Evolutionary conservation across 2,888 invertebrate species (phyloP), one percentile per base, ranked within the genome.

Genomic region (Agonopterix alstromeriana): DNA sequence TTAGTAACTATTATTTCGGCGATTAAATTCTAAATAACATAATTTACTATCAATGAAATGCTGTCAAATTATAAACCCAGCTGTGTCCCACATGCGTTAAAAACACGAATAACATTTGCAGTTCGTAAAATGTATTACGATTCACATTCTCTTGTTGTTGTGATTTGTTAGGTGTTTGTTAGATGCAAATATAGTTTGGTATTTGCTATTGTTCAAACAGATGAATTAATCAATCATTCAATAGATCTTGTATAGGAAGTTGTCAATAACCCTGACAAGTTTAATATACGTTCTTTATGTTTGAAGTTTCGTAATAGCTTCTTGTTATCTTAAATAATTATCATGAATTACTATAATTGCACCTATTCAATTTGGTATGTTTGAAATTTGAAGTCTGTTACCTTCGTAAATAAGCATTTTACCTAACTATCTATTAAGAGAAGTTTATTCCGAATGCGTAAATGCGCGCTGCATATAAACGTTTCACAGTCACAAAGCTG

Each of bases 151-250:
- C 27, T 27, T 5, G 27, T 27, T 27, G 27, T 27, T 27, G 5
- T 27, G 27, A 27, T 27, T 27, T 27, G 7, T 27, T 27, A 27
- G 5, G 17, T n/a, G 17, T 42, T 42, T n/a, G 10, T 9, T 1
- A 44, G 11, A 3, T 4, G 44, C 35, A 44, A 44, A 10, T 5
- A 9, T 9, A 35, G 11, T 11, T 10, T 44, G 10, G 44, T 44
- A 44, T 35, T 36, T 42, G 3, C 35, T 9, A 27, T 27, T 27
- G 5, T 44, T 42, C 11, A 47, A 50, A 50, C 46, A 46, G 35
- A 51, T 40, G 11, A 36, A 51, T 46, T 45, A 51, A 51, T 51
- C 51, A 48, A 43, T 50, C 47, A 27, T 42, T 27, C n/a, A 17
- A 47, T 11, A 43, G 38, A 46, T 38, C 46, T 49, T 11, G 35